Percentiles rank a stretch among this genome's conserved stretches.
Conservation (phyloP, 1,140 invertebrate species). For the Tetramorium alpestre region DNA sequence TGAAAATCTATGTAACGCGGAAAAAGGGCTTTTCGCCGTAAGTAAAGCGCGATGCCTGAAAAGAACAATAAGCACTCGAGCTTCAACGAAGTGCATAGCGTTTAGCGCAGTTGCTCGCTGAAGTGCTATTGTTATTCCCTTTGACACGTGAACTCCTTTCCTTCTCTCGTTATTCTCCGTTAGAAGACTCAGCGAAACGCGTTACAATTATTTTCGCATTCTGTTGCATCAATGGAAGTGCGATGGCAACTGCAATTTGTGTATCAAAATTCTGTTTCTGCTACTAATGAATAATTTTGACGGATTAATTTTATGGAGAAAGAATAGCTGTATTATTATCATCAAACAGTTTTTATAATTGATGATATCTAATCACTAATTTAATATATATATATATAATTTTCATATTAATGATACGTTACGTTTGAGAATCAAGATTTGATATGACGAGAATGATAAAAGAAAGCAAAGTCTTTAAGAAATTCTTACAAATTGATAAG, state of each 20-base stretch:
- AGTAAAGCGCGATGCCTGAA: conserved; percentile 66
- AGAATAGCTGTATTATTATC: not conserved
- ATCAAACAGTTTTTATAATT: not conserved
- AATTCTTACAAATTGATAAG: conserved; percentile 4
- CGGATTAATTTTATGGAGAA: not conserved
- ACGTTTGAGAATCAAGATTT: not conserved
- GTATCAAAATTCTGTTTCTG: not conserved
- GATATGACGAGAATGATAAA: conserved; percentile 9
- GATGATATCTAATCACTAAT: not conserved
- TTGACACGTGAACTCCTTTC: conserved; percentile 41
- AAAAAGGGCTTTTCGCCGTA: conserved; percentile 48
- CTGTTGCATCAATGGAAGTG: not conserved
- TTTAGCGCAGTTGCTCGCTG: conserved; percentile 61
- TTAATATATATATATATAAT: not conserved
- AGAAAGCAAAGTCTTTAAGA: not conserved
- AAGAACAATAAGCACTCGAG: conserved; percentile 71
- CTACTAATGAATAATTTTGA: not conserved
- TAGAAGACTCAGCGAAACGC: conserved; percentile 10
- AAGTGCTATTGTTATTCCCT: conserved; percentile 69
- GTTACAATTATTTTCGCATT: conserved; percentile 22
- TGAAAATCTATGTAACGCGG: conserved; percentile 46
- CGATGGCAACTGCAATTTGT: not conserved
- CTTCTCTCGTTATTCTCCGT: not conserved
- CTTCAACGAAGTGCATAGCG: conserved; percentile 67
- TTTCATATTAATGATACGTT: not conserved